Evolutionary conservation across 2,888 invertebrate species (phyloP).

Genomic region (Agapostemon virescens): DNA sequence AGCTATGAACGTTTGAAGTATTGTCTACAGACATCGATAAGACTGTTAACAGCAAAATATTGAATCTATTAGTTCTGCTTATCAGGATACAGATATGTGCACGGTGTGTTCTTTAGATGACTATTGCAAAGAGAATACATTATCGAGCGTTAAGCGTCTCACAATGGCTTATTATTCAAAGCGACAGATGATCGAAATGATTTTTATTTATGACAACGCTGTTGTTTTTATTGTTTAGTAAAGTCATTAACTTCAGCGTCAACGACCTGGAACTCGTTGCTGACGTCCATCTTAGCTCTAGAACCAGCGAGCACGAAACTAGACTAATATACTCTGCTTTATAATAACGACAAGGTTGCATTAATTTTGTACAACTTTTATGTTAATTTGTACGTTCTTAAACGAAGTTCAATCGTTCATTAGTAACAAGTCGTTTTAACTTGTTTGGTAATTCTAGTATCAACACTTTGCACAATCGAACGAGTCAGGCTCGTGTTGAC

Average conservation of each 20-base stretch:
- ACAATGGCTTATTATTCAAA: not conserved
- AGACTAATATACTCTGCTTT: too few relatives aligned
- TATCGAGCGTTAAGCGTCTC: not conserved
- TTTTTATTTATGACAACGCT: not conserved
- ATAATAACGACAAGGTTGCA: too few relatives aligned
- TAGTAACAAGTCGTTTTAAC: too few relatives aligned
- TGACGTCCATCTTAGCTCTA: too few relatives aligned
- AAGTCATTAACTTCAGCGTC: not conserved
- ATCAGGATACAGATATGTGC: not conserved
- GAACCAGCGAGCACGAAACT: too few relatives aligned
- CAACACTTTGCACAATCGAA: too few relatives aligned
- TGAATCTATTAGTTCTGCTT: not conserved
- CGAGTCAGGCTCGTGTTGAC: too few relatives aligned
- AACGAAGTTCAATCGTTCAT: too few relatives aligned
- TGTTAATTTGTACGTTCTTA: too few relatives aligned
- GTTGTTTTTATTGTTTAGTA: not conserved
- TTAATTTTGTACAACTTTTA: too few relatives aligned
- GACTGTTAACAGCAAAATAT: not conserved
- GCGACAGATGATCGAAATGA: not conserved
- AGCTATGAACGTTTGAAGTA: not conserved
- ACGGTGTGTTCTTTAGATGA: not conserved
- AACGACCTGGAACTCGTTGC: not conserved
- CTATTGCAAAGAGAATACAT: not conserved
- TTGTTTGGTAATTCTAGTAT: too few relatives aligned
- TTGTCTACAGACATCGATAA: not conserved